Evolutionary conservation across 2,888 invertebrate genomes (phyloP), one percentile per base, ranked within the genome.

Genomic region (Dascillus cervinus): DNA sequence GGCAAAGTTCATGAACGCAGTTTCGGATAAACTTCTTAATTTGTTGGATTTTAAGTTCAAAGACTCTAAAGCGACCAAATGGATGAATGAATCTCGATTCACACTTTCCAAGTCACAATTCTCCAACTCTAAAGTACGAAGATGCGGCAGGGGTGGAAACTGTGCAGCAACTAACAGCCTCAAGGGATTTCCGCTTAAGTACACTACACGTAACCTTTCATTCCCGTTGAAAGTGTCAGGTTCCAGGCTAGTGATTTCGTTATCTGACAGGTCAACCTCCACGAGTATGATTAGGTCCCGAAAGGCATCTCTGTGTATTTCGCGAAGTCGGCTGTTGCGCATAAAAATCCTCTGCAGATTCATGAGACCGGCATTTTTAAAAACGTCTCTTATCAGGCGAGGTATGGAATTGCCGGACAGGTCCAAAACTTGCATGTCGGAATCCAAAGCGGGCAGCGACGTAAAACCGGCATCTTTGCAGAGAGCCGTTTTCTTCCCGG

Each of bases 401-500:
- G 80, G 70, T 37, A 92, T 79, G 11, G 77, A 76, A 61, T 90
- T 91, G 42, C 83, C 82, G 47, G 83, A 82, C 8, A 92, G 69
- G 53, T 90, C 87, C 31, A 92, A 72, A 32, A 89, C 86, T 68
- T 91, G 91, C 58, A 90, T 83, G 64, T 77, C 84, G 55, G 68
- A 76, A 53, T 80, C 77, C 32, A 85, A 63, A 8, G 69, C 71
- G 21, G 91, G 91, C 29, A 91, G 77, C 41, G 79, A 74, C 47
- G 82, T 82, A 47, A 90, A 75, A 49, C 84, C 82, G 46, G 84
- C 79, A 54, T 85, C 80, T 42, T 79, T 78, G 66, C 91, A 92
- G 37, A 84, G 73, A 32, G 89, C 91, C 22, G 87, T 87, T 63
- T 87, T 88, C 66, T 91, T 91, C 40, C 90, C 90, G 39, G 83